phyloP scores from a whole-genome alignment of 2,113 vertebrate species.

The Chitala chitala region DNA sequence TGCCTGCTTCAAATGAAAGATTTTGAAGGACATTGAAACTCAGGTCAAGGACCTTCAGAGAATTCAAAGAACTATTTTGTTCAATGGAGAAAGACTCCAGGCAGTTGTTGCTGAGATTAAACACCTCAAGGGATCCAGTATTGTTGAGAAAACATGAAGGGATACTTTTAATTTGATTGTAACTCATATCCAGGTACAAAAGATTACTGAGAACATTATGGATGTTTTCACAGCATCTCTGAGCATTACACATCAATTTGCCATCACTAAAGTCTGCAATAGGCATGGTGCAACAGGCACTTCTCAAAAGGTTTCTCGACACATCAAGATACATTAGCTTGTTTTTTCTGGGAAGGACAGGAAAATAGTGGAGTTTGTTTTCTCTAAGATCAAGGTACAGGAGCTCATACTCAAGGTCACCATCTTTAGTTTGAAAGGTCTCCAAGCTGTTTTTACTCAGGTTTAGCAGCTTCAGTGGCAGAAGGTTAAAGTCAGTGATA shows the following conservation, averaged over 20 bases:
- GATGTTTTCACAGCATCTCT: constrained; percentile 34
- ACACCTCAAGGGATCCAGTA: constrained; percentile 67
- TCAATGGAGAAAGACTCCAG: constrained; percentile 60
- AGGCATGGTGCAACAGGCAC: constrained; percentile 47
- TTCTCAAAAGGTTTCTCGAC: constrained; percentile 78
- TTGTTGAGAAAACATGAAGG: constrained; percentile 67
- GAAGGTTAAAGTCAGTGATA: constrained; percentile 84
- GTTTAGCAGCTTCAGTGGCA: constrained; percentile 71
- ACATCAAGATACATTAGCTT: constrained; percentile 71
- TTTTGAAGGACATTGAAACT: constrained; percentile 73
- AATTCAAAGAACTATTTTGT: constrained; percentile 44
- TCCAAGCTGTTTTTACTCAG: constrained; percentile 90
- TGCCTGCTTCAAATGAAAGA: constrained; percentile 53
- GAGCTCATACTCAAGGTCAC: constrained; percentile 57
- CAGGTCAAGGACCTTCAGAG: constrained; percentile 68
- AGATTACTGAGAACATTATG: constrained; percentile 54
- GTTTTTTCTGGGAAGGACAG: constrained; percentile 68
- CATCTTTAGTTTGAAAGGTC: constrained; percentile 65
- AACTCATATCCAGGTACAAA: constrained; percentile 80
- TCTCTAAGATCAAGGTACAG: constrained; percentile 76
- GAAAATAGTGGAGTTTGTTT: constrained; percentile 81
- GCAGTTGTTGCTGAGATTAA: constrained; percentile 90
- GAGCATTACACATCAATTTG: constrained; percentile 40
- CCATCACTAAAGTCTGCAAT: constrained; percentile 37
- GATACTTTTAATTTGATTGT: constrained; percentile 76